Base-by-base conservation (phyloP, 1,140 invertebrate species). In the Caenorhabditis inopinata region DNA sequence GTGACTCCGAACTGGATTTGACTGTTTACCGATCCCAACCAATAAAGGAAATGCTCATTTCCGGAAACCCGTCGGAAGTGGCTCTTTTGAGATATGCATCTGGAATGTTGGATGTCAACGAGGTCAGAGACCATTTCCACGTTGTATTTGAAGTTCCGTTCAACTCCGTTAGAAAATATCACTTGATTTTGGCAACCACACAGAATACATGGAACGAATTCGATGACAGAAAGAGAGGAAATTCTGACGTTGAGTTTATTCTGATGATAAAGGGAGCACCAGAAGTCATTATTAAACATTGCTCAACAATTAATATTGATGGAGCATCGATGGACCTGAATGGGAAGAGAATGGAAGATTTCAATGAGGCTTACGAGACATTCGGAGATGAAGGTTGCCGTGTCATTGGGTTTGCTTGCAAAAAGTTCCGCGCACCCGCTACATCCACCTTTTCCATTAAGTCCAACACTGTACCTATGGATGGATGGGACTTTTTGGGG, bases 91-190 rank as follows among this genome's bases (percentile, higher is more conserved):
- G 82, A 35, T 84, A 84, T 29, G 82, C 82, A 1, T 80, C 74
- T 27, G 79, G 58, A 73, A 53, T 84, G 73, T 51, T 83, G 32
- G 58, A 81, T 27, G 79, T 82, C 23, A 79, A 76, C 27, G 74
- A 68, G n/a, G 47, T 80, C 25, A 4, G 83, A 12, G 76, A 80
- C n/a, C 79, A 47, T 32, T 78, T 78, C 62, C 49, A 86, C 81
- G 77, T 86, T 29, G 80, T 87, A 14, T 88, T 87, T 58, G 86
- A 87, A 74, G 87, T 87, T 74, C 86, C 86, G 6, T 87, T 87
- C 62, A 87, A 87, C 45, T 87, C 86, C 7, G 79, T 81, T 35
- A 80, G 86, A 45, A 87, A 87, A 76, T 87, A 74, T 35, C 87
- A 88, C 73, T 62, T 87, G 76, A 79, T 88, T 18, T 82, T 87